Percentiles rank a stretch among this genome's conserved stretches.
Conservation (phyloP, 2,888 invertebrate species). For the Pachycephus smyrnensis region DNA sequence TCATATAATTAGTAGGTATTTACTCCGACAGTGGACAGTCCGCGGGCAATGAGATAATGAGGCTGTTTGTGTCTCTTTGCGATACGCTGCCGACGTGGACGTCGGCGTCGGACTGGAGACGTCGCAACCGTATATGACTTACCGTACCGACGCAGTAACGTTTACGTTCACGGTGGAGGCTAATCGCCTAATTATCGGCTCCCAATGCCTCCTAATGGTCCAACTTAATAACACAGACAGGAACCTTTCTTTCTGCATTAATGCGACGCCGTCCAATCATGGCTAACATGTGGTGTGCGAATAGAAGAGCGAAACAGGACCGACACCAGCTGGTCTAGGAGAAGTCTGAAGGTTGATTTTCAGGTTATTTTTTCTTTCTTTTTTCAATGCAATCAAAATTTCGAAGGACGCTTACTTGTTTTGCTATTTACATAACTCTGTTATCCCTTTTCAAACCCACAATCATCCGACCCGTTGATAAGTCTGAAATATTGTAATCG, state of each 20-base stretch:
- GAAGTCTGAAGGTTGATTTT: constrained; percentile 30
- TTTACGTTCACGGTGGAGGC: background rate
- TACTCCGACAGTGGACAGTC: constrained; percentile 11
- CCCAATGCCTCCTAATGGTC: constrained; percentile 47
- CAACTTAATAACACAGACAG: constrained; percentile 52
- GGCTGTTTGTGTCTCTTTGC: constrained; percentile 15
- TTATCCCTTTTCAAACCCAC: too few species aligned
- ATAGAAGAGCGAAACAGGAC: constrained; percentile 45
- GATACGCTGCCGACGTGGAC: background rate
- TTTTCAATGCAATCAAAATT: too few species aligned
- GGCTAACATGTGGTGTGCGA: constrained; percentile 66
- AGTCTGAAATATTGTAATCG: too few species aligned
- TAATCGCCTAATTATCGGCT: constrained; percentile 52
- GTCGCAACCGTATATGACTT: too few species aligned
- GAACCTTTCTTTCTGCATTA: constrained; percentile 54
- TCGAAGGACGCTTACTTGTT: too few species aligned
- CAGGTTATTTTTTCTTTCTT: constrained; percentile 5
- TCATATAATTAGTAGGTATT: constrained; percentile 21
- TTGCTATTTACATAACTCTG: too few species aligned
- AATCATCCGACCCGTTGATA: too few species aligned
- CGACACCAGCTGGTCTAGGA: constrained; percentile 63
- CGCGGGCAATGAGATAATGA: constrained; percentile 24
- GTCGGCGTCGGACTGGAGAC: background rate
- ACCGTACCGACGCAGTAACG: background rate
- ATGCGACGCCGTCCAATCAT: constrained; percentile 47